Evolutionary conservation across 2,888 invertebrate species (phyloP).

Genomic region (Epirrita christyi): DNA sequence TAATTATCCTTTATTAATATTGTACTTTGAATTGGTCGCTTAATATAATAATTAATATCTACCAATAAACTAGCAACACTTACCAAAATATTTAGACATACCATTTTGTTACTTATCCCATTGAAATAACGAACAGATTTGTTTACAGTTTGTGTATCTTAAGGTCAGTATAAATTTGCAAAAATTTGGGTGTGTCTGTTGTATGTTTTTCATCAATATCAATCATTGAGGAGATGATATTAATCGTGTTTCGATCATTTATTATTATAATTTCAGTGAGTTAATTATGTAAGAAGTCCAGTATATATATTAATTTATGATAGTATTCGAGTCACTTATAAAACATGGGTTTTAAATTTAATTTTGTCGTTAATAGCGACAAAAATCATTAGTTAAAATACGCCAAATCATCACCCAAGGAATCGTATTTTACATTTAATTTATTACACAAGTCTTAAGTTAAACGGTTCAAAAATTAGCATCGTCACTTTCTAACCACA

Average conservation of each 20-base stretch:
- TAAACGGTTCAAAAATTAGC: no score
- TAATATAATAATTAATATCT: constrained; percentile 45
- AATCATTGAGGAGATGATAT: constrained; percentile 29
- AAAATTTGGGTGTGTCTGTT: constrained; percentile 9
- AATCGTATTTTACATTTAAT: no score
- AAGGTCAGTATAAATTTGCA: not conserved
- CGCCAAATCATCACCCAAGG: no score
- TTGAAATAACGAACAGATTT: constrained; percentile 9
- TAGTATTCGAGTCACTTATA: no score
- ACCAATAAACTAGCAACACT: constrained; percentile 17
- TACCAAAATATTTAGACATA: not conserved
- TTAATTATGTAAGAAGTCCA: constrained; percentile 4
- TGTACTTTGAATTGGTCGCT: constrained; percentile 63
- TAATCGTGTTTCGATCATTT: constrained; percentile 21
- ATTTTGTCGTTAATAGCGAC: no score
- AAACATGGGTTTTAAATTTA: no score
- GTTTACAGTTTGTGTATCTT: not conserved
- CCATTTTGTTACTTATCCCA: constrained; percentile 16
- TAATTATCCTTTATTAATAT: constrained; percentile 68
- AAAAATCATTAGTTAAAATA: no score
- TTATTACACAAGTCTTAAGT: no score
- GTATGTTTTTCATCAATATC: constrained; percentile 27
- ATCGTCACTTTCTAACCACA: no score
- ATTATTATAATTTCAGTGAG: no score
- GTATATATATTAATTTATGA: no score